Percentiles rank a stretch among this genome's conserved stretches.
These are phyloP conservation scores for Temnothorax nylanderi DNA, from an alignment of 1,140 invertebrate genomes.

Conservation along the genomic window DNA sequence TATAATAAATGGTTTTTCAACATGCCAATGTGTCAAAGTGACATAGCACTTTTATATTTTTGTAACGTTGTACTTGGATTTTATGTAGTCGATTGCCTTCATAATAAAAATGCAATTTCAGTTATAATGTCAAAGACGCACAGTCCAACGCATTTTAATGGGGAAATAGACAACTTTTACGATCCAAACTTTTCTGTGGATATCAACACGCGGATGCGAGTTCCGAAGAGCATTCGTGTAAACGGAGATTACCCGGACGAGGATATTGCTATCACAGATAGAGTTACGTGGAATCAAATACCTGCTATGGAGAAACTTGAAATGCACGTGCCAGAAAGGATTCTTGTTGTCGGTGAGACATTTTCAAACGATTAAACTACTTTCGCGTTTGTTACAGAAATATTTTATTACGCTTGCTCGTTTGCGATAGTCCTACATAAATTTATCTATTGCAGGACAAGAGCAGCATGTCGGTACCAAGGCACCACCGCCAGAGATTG, in stretches of 20 bases:
- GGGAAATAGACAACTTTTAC: constrained; percentile 88
- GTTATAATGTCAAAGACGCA: constrained; percentile 87
- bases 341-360: constrained; percentile 91
- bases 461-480: constrained; percentile 93
- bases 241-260: constrained; percentile 89
- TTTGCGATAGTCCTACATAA: constrained; percentile 3
- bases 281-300: constrained; percentile 88
- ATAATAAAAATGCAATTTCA: constrained; percentile 62
- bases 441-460: constrained; percentile 86
- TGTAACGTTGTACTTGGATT: not conserved
- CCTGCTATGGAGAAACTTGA: constrained; percentile 89
- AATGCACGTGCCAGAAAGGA: constrained; percentile 96
- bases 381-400: not conserved
- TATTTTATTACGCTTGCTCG: not conserved
- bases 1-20: not conserved
- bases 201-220: constrained; percentile 92
- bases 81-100: not conserved
- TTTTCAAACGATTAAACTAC: not conserved
- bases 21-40: not conserved
- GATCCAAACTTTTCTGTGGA: constrained; percentile 91
- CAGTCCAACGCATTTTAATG: constrained; percentile 87
- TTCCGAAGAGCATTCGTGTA: constrained; percentile 92
- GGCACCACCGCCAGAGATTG: constrained; percentile 93
- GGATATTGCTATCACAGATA: constrained; percentile 86
- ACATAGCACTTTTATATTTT: not conserved